Percentiles rank a stretch among this genome's conserved stretches.
These are phyloP conservation scores for Andrena camellia DNA, from an alignment of 2,888 invertebrate species.

Conservation along the genomic window DNA sequence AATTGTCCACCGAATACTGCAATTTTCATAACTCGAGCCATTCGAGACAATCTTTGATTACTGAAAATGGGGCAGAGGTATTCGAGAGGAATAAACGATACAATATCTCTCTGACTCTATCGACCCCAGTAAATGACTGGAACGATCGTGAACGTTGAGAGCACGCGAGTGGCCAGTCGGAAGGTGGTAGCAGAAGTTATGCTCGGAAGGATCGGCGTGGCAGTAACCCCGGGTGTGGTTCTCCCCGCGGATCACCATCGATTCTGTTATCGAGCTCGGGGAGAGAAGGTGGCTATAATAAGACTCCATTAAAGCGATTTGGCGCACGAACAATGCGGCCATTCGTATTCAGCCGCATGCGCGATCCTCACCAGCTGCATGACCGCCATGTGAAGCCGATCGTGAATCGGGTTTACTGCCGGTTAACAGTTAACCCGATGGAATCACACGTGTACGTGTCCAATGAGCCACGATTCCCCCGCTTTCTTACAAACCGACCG, in stretches of 20 bases:
- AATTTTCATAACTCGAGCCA: no score
- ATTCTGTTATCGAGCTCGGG: constrained; percentile 39
- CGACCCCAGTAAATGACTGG: background rate
- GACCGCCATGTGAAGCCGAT: constrained; percentile 73
- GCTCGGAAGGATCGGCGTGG: constrained; percentile 15
- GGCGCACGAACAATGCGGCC: constrained; percentile 68
- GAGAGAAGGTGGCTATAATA: constrained; percentile 64
- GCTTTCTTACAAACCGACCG: constrained; percentile 33
- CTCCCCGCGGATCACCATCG: constrained; percentile 32
- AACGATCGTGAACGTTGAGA: background rate
- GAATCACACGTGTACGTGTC: constrained; percentile 70
- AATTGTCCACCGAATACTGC: no score
- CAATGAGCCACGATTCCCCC: constrained; percentile 68
- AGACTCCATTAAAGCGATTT: constrained; percentile 71
- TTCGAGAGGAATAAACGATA: no score
- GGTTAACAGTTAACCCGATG: constrained; percentile 70
- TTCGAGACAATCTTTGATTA: no score
- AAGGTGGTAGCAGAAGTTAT: constrained; percentile 28
- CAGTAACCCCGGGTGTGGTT: constrained; percentile 45
- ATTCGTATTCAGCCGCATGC: constrained; percentile 71
- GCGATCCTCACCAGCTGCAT: constrained; percentile 68
- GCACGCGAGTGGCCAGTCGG: background rate
- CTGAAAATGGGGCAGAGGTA: no score
- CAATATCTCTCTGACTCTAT: background rate
- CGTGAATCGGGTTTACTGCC: constrained; percentile 74